Conservation (phyloP, 2,113 vertebrate genomes). For the Cavia porcellus region DNA sequence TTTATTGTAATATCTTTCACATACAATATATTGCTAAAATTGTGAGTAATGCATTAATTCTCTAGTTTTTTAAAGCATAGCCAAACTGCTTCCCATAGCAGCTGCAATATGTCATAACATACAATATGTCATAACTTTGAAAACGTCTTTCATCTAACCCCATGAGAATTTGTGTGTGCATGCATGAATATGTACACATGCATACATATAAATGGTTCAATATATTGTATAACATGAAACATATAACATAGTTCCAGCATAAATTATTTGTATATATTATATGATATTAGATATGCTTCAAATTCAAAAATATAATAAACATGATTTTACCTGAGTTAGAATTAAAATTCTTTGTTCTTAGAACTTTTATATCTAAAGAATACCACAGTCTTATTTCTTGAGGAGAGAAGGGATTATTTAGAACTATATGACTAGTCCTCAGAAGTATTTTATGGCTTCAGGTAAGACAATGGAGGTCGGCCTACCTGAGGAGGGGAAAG, state of each 20-base stretch:
- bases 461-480: neutral
- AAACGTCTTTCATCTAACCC: neutral
- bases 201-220: neutral
- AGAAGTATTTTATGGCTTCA: neutral
- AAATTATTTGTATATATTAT: neutral
- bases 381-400: constrained; percentile 59
- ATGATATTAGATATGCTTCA: neutral
- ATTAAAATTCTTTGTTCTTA: constrained; percentile 42
- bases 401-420: constrained; percentile 44
- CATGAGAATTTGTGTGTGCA: neutral
- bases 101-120: neutral
- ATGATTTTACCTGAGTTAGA: constrained; percentile 1
- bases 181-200: neutral
- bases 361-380: neutral
- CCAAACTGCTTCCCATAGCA: neutral
- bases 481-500: neutral
- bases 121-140: neutral
- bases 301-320: neutral
- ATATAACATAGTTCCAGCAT: neutral
- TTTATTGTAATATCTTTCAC: neutral
- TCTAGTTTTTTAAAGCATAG: neutral
- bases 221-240: neutral
- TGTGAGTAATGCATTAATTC: neutral
- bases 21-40: neutral
- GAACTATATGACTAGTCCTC: neutral